Base-by-base conservation (phyloP, 2,113 vertebrate genomes). In the Nipponia nippon region DNA sequence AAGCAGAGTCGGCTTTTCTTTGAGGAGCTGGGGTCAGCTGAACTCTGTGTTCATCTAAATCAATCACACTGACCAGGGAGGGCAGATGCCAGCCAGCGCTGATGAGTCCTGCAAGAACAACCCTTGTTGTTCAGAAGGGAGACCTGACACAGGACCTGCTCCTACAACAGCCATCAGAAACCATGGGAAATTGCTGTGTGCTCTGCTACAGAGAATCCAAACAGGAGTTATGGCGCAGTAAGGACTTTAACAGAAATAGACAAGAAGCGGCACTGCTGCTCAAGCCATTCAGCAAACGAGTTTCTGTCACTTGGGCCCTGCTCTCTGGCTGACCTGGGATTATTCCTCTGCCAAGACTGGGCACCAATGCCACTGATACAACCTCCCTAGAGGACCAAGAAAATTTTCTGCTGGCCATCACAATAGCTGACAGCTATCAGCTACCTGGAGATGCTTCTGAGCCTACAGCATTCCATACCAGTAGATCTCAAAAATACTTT, bases 291-390 rank as follows among this genome's bases (percentile, higher is more conserved):
- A 55, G 7, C n/a, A n/a, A 38, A 19, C 4, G 9, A 19, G 8
- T 25, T 16, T 38, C 22, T 3, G 0, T 10, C 32, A 14, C 32
- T 5, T 22, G n/a, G 26, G 49, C 34, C 38, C 17, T 0, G 0
- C 27, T 52, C 26, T 32, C 47, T 17, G 50, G 36, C 10, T 73
- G 42, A 50, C 29, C 22, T 75, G 36, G 30, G 32, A 62, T 77
- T 29, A 19, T 47, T 34, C 11, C 46, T 80, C 63, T 32, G 32
- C n/a, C 50, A 58, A 29, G 71, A n/a, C 13, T 4, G 12, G 44
- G 62, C 65, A 79, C 52, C 65, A 27, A 11, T 1, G 9, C 16
- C 52, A 52, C n/a, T 1, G 6, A 25, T 9, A 42, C 16, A 76
- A 38, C 13, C 44, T 62, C 36, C 11, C 49, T 17, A 46, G 9